phyloP scores from a whole-genome alignment of 2,888 invertebrate species.

The Fragum whitleyi region DNA sequence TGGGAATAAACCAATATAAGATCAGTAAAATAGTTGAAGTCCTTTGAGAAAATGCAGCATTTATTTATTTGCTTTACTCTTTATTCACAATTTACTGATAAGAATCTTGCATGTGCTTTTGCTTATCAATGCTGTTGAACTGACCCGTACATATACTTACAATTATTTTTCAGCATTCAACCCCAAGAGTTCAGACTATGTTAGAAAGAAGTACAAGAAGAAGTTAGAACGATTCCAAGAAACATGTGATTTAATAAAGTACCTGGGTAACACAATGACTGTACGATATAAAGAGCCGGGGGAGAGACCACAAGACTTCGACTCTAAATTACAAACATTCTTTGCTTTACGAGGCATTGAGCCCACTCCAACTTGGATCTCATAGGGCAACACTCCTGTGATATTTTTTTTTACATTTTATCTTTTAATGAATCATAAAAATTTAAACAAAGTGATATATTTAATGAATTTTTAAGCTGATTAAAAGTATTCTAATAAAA shows the following conservation, averaged over 20 bases:
- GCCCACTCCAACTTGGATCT: conserved; percentile 81
- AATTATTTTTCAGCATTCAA: conserved; percentile 82
- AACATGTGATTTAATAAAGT: conserved; percentile 84
- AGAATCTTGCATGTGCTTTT: no score
- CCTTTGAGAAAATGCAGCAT: no score
- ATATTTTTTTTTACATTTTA: not conserved
- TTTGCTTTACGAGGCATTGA: conserved; percentile 79
- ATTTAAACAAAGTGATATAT: not conserved
- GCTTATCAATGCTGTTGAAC: no score
- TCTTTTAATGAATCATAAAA: not conserved
- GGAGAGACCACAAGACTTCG: conserved; percentile 84
- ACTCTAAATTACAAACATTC: conserved; percentile 84
- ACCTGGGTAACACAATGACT: conserved; percentile 85
- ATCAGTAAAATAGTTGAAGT: no score
- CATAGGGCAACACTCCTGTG: conserved; percentile 53
- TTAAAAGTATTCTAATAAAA: not conserved
- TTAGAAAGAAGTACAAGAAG: conserved; percentile 84
- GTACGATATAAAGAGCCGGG: conserved; percentile 82
- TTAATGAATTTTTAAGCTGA: not conserved
- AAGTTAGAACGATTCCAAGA: conserved; percentile 84
- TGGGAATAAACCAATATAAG: no score
- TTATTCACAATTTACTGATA: no score
- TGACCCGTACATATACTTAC: no score
- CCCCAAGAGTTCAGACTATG: conserved; percentile 84
- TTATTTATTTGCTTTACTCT: no score